Percentiles rank a stretch among this genome's conserved stretches.
Conservation (phyloP, 35 echinoderm and acorn worm species). For the Anneissia japonica region DNA sequence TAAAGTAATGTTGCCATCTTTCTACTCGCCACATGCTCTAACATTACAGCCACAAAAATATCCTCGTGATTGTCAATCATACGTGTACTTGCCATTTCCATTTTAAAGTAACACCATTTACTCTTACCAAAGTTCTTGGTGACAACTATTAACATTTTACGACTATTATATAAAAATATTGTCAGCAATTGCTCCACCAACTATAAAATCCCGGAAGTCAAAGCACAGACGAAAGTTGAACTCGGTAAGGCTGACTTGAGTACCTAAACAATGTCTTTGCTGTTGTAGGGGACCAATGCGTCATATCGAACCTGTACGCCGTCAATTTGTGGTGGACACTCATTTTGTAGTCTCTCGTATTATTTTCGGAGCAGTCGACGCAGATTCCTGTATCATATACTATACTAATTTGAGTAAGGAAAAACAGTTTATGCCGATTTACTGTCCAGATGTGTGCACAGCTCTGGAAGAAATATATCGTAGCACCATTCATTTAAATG, state of each 20-base stretch:
- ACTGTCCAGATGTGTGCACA: no score
- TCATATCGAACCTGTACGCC: slow-evolving; percentile 14
- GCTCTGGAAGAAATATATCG: no score
- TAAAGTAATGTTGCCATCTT: not conserved
- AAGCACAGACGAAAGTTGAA: slow-evolving; percentile 16
- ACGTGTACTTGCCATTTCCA: slow-evolving; percentile 20
- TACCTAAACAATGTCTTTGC: slow-evolving; percentile 46
- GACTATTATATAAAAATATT: slow-evolving; percentile 58
- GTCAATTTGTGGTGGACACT: not conserved
- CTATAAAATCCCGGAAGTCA: slow-evolving; percentile 50
- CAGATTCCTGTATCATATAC: not conserved
- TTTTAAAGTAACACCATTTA: slow-evolving; percentile 71
- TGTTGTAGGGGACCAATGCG: slow-evolving; percentile 65
- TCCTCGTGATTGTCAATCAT: slow-evolving; percentile 1
- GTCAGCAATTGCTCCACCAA: slow-evolving; percentile 45
- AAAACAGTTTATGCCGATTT: no score
- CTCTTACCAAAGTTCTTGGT: slow-evolving; percentile 56
- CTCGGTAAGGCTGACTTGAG: slow-evolving; percentile 25
- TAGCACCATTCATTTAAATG: no score
- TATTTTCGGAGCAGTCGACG: not conserved
- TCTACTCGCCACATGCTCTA: not conserved
- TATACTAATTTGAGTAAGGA: no score
- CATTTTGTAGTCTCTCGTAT: not conserved
- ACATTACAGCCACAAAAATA: not conserved
- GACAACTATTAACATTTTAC: slow-evolving; percentile 38